Conservation (phyloP, 2,113 vertebrate species). For the Sinosuthora webbiana region DNA sequence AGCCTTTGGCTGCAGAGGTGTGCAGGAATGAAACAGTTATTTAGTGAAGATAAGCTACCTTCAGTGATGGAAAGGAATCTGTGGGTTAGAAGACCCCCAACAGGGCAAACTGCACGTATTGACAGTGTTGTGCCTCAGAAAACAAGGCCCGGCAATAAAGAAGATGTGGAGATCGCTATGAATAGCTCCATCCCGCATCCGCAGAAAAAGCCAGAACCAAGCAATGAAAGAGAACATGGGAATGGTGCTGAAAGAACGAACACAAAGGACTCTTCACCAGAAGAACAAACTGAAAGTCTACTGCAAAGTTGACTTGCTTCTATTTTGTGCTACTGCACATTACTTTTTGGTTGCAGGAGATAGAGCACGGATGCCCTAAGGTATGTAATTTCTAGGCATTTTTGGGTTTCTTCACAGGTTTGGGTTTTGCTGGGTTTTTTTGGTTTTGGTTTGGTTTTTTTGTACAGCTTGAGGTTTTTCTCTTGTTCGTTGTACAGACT, state of each 20-base stretch:
- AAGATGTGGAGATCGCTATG: background rate
- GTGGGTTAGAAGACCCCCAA: conserved; percentile 22
- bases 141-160: background rate
- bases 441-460: background rate
- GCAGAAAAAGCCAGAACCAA: background rate
- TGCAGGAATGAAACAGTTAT: background rate
- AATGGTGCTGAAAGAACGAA: conserved; percentile 65
- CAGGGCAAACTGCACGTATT: background rate
- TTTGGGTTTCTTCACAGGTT: background rate
- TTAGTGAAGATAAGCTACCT: background rate
- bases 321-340: background rate
- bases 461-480: background rate
- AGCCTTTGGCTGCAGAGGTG: background rate
- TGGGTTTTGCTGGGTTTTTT: no score
- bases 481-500: conserved; percentile 66
- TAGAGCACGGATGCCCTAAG: background rate
- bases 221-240: conserved; percentile 55
- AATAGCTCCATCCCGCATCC: background rate
- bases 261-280: conserved; percentile 82
- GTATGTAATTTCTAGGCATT: background rate
- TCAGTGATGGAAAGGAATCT: background rate
- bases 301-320: conserved; percentile 30
- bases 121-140: conserved; percentile 6
- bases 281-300: conserved; percentile 84
- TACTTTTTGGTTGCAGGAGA: conserved; percentile 39